A percentile compares a stretch with the other conserved stretches of the same genome.
Evolutionary conservation across 2,888 invertebrate species (phyloP).

Genomic region (Stenotaenia linearis): DNA sequence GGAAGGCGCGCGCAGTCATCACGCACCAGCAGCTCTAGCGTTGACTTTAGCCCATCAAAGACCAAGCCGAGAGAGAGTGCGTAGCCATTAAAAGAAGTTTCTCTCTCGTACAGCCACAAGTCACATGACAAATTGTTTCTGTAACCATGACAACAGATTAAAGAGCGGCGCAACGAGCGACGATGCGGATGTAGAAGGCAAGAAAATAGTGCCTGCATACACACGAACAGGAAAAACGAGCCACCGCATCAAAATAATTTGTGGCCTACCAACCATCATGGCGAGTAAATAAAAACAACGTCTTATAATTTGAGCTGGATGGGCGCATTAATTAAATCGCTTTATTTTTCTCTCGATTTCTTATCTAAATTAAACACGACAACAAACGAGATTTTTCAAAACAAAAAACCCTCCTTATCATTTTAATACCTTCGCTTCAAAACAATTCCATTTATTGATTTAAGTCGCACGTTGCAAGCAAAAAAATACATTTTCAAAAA

Average conservation of each 20-base stretch:
- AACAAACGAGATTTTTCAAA: not conserved
- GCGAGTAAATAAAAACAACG: not conserved
- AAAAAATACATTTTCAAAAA: not conserved
- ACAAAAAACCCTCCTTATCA: not conserved
- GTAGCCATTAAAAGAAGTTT: slow-evolving; percentile 21
- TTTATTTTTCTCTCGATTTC: not conserved
- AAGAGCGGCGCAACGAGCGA: not conserved
- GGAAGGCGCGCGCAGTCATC: not conserved
- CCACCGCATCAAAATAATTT: not conserved
- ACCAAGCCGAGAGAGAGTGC: slow-evolving; percentile 21
- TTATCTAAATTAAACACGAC: not conserved
- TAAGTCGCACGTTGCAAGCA: not conserved
- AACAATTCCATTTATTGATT: not conserved
- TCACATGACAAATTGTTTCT: slow-evolving; percentile 10
- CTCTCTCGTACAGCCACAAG: slow-evolving; percentile 17
- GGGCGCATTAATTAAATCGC: not conserved
- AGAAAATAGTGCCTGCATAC: not conserved
- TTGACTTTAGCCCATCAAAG: slow-evolving; percentile 24
- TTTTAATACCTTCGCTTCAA: not conserved
- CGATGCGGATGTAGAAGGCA: not conserved
- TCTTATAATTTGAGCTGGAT: not conserved
- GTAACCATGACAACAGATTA: slow-evolving; percentile 26
- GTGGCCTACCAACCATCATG: not conserved
- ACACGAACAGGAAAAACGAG: not conserved
- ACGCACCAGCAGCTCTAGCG: slow-evolving; percentile 21